Percentiles rank a stretch among this genome's conserved stretches.
These are phyloP conservation scores for Coptotermes formosanus DNA, from an alignment of 1,140 invertebrate species.

Conservation along the genomic window DNA sequence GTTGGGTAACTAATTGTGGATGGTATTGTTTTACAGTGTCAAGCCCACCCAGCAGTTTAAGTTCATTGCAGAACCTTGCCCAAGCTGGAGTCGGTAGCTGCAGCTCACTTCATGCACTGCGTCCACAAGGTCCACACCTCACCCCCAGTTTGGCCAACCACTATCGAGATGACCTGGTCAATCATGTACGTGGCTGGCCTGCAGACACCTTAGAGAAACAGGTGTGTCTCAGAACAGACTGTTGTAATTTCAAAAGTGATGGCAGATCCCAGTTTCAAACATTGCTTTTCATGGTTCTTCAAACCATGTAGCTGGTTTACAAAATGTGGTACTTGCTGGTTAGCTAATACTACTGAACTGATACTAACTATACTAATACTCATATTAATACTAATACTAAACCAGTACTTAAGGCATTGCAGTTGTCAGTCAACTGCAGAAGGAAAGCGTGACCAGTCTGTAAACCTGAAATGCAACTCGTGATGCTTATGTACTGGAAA, in stretches of 20 bases:
- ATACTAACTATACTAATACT: no score
- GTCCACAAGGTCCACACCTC: conserved; percentile 61
- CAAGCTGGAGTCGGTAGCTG: conserved; percentile 52
- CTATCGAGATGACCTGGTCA: conserved; percentile 85
- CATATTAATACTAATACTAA: no score
- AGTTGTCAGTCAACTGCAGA: no score
- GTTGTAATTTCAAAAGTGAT: not conserved
- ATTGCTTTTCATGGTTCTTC: not conserved
- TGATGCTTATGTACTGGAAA: no score
- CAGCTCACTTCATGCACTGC: conserved; percentile 51
- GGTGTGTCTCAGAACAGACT: conserved; percentile 53
- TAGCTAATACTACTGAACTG: no score
- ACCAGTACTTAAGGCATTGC: no score
- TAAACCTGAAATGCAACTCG: no score
- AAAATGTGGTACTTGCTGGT: no score
- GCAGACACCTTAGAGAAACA: conserved; percentile 91
- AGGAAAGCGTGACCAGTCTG: no score
- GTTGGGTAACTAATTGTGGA: no score
- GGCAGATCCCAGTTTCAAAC: not conserved
- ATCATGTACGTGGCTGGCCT: conserved; percentile 89
- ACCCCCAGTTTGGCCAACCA: conserved; percentile 89
- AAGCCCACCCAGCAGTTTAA: conserved; percentile 50
- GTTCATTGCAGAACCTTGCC: conserved; percentile 55
- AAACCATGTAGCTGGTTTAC: no score
- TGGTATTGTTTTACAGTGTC: conserved; percentile 43